These are phyloP conservation scores for Hippasteria phrygiana DNA, from an alignment of 53 echinoderm and acorn worm genomes.

Conservation along the genomic window DNA sequence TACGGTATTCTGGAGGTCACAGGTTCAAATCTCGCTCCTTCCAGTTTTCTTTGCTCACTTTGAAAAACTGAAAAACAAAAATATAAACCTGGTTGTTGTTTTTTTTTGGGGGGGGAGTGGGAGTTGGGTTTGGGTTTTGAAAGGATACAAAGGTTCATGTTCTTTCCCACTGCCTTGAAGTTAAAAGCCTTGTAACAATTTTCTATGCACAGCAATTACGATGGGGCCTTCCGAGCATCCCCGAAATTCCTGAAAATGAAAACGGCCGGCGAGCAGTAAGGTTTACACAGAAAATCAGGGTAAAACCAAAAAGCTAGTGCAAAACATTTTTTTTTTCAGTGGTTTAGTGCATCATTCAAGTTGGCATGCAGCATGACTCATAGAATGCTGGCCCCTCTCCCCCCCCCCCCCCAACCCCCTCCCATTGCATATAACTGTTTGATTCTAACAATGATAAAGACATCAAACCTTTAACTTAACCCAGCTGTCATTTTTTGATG, in stretches of 20 bases:
- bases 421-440: neutral
- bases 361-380: constrained; percentile 46
- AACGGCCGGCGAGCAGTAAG: constrained; percentile 52
- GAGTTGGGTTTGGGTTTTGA: neutral
- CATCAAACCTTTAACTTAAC: neutral
- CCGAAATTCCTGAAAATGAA: constrained; percentile 91
- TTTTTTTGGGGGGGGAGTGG: too few species aligned
- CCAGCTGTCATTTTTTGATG: neutral
- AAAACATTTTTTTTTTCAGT: neutral
- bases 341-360: constrained; percentile 3
- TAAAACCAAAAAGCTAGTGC: neutral
- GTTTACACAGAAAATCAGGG: constrained; percentile 66
- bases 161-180: neutral
- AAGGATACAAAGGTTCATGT: neutral
- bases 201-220: constrained; percentile 54
- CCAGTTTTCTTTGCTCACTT: too few species aligned
- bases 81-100: too few species aligned
- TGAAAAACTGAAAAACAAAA: too few species aligned
- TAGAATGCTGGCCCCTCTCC: neutral
- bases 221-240: constrained; percentile 81
- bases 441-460: neutral
- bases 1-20: too few species aligned
- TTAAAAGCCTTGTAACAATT: neutral
- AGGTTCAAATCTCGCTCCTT: too few species aligned
- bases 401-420: neutral